Conservation (phyloP, 1,140 invertebrate species). For the Cydia fagiglandana region DNA sequence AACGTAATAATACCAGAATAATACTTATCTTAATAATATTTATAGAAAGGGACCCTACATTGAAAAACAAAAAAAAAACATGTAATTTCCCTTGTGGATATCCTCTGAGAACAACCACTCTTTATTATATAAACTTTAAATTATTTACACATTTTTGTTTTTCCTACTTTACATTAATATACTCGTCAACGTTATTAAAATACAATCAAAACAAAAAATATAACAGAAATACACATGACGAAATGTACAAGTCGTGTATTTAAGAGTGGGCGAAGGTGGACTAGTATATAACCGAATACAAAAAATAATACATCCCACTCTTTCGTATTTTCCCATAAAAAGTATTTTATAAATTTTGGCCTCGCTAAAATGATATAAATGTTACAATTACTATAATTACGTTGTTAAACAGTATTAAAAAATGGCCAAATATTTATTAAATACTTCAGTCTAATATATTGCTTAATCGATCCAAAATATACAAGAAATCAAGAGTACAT, state of each 20-base stretch:
- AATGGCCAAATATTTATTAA: conserved; percentile 65
- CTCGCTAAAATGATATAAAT: conserved; percentile 42
- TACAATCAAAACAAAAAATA: conserved; percentile 74
- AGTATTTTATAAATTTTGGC: conserved; percentile 72
- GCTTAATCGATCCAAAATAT: conserved; percentile 74
- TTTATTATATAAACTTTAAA: conserved; percentile 80
- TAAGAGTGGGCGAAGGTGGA: conserved; percentile 62
- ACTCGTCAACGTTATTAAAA: conserved; percentile 75
- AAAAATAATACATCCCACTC: conserved; percentile 69
- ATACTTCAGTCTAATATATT: conserved; percentile 75
- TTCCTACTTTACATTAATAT: conserved; percentile 76
- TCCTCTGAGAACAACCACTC: conserved; percentile 70
- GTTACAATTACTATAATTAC: conserved; percentile 55
- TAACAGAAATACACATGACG: conserved; percentile 71
- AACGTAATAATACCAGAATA: neutral
- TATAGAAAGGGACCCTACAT: conserved; percentile 1
- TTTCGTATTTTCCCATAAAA: conserved; percentile 54
- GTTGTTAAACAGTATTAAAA: conserved; percentile 47
- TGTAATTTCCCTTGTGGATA: conserved; percentile 51
- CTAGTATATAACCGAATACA: conserved; percentile 73
- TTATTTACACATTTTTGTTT: conserved; percentile 78
- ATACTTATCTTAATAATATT: neutral
- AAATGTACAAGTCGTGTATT: conserved; percentile 59
- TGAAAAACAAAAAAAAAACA: conserved; percentile 46
- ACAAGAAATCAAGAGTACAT: conserved; percentile 55